Base-by-base conservation (phyloP, 2,888 invertebrate species). In the Chaetoderma sp. region DNA sequence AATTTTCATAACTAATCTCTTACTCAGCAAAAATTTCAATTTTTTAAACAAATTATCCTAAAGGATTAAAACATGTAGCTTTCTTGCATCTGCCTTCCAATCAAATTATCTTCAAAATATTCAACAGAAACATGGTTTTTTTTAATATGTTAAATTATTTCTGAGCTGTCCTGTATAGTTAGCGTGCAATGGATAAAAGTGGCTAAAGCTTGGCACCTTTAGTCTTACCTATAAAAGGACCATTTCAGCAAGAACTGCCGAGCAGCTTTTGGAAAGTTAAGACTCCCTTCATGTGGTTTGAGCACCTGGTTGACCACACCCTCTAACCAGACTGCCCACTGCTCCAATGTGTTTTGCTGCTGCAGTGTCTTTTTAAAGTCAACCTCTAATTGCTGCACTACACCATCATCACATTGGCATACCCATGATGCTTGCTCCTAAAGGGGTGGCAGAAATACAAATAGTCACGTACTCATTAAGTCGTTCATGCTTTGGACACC, bases 301-400 rank as follows among this genome's bases (percentile, higher is more conserved):
- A 98, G 90, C 32, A 96, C 94, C 75, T 92, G 91, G 74, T 93
- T 92, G 59, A 99, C 97, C 72, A 98, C 96, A 62, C 92, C 91
- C 86, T 98, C 97, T 78, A 99, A 89, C 99, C 99, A 99, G 58
- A 91, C 90, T 28, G 98, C 97, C 99, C 99, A 99, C 86, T 97
- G 94, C 86, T 98, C 98, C 76, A 99, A 89, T 1, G 95, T 92
- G 78, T 95, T 94, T 86, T 96, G 95, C 66, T 86, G 85, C 82
- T 95, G 94, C 47, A 87, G 75, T 4, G 85, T 85, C 63, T 80
- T 80, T 80, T 90, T 90, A 86, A 98, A 98, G 86, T 98, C 96
- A 33, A 93, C 92, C 83, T 98, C 96, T 60, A 98, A 90, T 60
- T 93, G 91, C 82, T 92, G 92, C 27, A 94, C 93, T 55, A 95